Percentiles rank a stretch among this genome's conserved stretches.
Conservation (phyloP, 2,797 vertebrate species). For the Enteromius treurensis region DNA sequence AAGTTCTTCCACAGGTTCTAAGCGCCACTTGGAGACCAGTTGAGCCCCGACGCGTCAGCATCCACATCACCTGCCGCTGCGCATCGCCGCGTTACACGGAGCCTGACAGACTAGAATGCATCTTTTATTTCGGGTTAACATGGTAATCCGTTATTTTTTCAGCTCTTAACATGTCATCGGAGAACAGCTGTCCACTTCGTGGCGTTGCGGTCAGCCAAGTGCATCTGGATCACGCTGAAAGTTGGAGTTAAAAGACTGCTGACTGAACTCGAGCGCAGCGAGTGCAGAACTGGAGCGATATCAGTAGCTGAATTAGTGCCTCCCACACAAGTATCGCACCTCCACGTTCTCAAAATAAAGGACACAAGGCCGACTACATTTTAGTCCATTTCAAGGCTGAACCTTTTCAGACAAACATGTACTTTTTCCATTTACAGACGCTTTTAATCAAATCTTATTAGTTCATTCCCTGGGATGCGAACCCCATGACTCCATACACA, state of each 20-base stretch:
- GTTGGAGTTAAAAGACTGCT: slow-evolving; percentile 45
- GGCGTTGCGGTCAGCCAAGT: neutral
- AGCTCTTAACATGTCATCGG: neutral
- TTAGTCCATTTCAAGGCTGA: slow-evolving; percentile 9
- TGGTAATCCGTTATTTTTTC: neutral
- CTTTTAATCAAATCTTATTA: neutral
- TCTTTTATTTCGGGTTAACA: neutral
- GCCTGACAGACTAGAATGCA: neutral
- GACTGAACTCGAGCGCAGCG: slow-evolving; percentile 34
- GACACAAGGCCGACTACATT: slow-evolving; percentile 16
- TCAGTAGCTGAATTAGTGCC: slow-evolving; percentile 55
- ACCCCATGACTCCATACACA: neutral
- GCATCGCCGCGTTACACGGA: slow-evolving; percentile 15
- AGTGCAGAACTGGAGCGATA: slow-evolving; percentile 26
- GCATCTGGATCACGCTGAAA: slow-evolving; percentile 6
- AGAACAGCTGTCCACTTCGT: neutral
- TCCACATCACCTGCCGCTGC: slow-evolving; percentile 43
- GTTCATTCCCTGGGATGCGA: neutral
- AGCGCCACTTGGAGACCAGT: slow-evolving; percentile 51
- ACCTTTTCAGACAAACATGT: neutral
- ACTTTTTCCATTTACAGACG: neutral
- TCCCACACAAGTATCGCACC: slow-evolving; percentile 63
- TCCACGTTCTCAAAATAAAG: slow-evolving; percentile 59
- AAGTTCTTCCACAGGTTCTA: slow-evolving; percentile 53
- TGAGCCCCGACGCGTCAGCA: slow-evolving; percentile 45